Evolutionary conservation across 2,797 vertebrate genomes (phyloP).

Genomic region (Coregonus suidteri): DNA sequence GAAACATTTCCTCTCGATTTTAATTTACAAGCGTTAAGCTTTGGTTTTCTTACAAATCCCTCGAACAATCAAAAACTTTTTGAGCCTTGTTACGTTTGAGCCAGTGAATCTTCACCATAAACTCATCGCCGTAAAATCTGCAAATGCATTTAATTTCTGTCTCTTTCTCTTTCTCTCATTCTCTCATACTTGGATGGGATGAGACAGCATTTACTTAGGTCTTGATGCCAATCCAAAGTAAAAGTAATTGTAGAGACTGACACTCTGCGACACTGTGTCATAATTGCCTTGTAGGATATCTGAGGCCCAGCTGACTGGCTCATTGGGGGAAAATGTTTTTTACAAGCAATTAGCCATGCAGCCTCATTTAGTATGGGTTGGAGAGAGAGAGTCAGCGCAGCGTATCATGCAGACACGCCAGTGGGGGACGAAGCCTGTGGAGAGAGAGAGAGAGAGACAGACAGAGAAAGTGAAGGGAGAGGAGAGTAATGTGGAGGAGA

Average conservation of each 20-base stretch:
- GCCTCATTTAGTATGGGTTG: slow-evolving; percentile 24
- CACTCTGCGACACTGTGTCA: background rate
- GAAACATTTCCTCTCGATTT: no score
- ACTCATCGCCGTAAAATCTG: no score
- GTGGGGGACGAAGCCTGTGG: background rate
- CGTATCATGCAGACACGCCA: slow-evolving; percentile 15
- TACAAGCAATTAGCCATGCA: slow-evolving; percentile 39
- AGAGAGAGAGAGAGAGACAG: background rate
- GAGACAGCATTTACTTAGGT: background rate
- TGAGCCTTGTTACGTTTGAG: no score
- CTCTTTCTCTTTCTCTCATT: no score
- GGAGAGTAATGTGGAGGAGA: background rate
- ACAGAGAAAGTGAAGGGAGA: background rate
- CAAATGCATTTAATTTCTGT: no score
- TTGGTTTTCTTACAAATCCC: background rate
- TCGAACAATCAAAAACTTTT: background rate
- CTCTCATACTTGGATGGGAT: background rate
- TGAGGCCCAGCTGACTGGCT: slow-evolving; percentile 16
- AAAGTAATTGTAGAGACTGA: no score
- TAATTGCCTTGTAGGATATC: slow-evolving; percentile 27
- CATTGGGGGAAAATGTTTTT: slow-evolving; percentile 34
- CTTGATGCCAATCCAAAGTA: slow-evolving; percentile 20
- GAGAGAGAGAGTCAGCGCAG: slow-evolving; percentile 7
- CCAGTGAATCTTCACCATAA: no score
- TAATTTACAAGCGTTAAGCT: no score